These are phyloP conservation scores for Chaunax sp. DNA, from an alignment of 2,797 vertebrate genomes.

Conservation along the genomic window DNA sequence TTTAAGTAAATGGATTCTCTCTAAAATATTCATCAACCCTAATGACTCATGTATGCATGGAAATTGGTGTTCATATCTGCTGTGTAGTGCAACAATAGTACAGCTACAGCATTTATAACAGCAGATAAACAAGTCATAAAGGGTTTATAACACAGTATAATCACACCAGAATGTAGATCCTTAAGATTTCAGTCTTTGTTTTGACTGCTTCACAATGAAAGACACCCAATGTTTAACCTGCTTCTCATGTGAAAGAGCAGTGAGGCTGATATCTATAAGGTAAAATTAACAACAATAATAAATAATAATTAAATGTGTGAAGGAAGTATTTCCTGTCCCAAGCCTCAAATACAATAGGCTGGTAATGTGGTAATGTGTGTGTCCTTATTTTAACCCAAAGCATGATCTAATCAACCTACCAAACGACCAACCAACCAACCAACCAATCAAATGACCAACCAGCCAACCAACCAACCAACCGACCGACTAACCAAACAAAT, in stretches of 20 bases:
- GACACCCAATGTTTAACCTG: not conserved
- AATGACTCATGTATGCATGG: not conserved
- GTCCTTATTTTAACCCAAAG: too few species aligned
- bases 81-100: not conserved
- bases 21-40: constrained; percentile 26
- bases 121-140: not conserved
- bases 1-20: constrained; percentile 23
- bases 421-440: too few species aligned
- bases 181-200: not conserved
- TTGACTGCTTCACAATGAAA: not conserved
- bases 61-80: not conserved
- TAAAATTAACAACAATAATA: not conserved
- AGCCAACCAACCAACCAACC: too few species aligned
- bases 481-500: too few species aligned
- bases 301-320: not conserved
- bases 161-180: not conserved
- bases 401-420: too few species aligned
- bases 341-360: too few species aligned
- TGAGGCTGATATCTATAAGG: not conserved
- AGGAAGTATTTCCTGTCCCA: not conserved
- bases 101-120: not conserved
- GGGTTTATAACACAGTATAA: not conserved
- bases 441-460: too few species aligned
- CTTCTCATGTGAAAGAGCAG: not conserved
- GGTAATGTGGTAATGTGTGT: too few species aligned